Evolutionary conservation across 2,113 vertebrate species (phyloP), one percentile per base, ranked within the genome.

Genomic region (Peromyscus leucopus): DNA sequence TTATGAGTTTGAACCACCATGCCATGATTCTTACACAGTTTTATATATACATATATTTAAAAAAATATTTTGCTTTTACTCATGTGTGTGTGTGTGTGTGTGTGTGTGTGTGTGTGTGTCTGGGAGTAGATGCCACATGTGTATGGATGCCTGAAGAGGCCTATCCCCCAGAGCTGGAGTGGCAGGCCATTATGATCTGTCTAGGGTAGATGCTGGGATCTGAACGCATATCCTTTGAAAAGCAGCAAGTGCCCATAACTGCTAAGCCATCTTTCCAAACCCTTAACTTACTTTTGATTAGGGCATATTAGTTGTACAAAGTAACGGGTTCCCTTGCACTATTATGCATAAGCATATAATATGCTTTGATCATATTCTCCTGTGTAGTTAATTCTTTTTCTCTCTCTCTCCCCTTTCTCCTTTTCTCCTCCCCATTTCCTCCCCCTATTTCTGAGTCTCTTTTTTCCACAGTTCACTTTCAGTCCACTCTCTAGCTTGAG

Each of bases 361-460:
- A 12, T n/a, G 33, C 33, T n/a, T 24, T 9, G 46, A 7, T 71
- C 12, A 63, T 33, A 48, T 48, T 39, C 46, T 55, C 51, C 51
- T 48, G 28, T 21, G 36, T 17, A 15, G 46, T 46, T 21, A 5
- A 0, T 80, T 65, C 4, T 31, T 71, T 88, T 61, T 28, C 8
- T 39, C 8, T 16, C 22, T 51, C 48, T 51, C 5, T 16, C 22
- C 7, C 10, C 15, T 0, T 69, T 69, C 7, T 22, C 5, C 16
- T 67, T 16, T 11, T 33, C 22, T 28, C 2, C 9, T 10, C 15
- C 33, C 16, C 19, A 6, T 55, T 6, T 24, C 6, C 0, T 13
- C 51, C 5, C 61, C 39, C 55, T 61, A 19, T 46, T 1, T 69
- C 0, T 51, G 24, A 36, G 65, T 59, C 57, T 89, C 57, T 46